Percentiles rank a stretch among this genome's conserved stretches.
Evolutionary conservation across 2,113 vertebrate genomes (phyloP).

Genomic region (Podocnemis expansa): DNA sequence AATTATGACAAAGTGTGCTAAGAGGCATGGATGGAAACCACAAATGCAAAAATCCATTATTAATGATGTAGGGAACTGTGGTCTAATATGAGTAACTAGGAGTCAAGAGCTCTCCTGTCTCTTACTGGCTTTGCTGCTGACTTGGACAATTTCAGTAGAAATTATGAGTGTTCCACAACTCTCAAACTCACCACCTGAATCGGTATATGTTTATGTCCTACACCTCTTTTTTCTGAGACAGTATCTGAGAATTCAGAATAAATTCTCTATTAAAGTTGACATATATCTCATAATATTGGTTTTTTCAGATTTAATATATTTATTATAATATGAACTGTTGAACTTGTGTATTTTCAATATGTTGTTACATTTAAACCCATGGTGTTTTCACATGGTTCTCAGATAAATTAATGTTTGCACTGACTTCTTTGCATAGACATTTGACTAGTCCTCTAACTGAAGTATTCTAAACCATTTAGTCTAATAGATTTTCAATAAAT

Average conservation of each 20-base stretch:
- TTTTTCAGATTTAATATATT: slow-evolving; percentile 11
- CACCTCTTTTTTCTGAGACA: neutral
- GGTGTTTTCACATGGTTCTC: slow-evolving; percentile 30
- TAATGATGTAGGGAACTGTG: fast-evolving
- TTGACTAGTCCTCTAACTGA: slow-evolving; percentile 52
- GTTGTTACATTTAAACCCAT: slow-evolving; percentile 31
- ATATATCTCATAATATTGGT: neutral
- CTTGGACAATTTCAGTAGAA: neutral
- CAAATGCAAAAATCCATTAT: neutral
- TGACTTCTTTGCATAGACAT: slow-evolving; percentile 39
- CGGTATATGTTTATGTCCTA: neutral
- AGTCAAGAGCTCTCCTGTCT: slow-evolving; percentile 8
- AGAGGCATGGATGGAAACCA: neutral
- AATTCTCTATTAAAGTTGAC: neutral
- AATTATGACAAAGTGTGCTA: neutral
- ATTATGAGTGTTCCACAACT: neutral
- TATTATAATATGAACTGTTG: slow-evolving; percentile 32
- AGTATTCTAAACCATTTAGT: slow-evolving; percentile 63
- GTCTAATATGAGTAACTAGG: slow-evolving; percentile 16
- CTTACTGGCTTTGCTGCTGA: slow-evolving; percentile 20
- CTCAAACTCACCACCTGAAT: neutral
- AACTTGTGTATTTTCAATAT: slow-evolving; percentile 39
- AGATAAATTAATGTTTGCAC: slow-evolving; percentile 47
- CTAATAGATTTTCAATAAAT: slow-evolving; percentile 14
- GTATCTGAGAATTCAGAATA: neutral